A percentile compares a stretch with the other conserved stretches of the same genome.
phyloP scores from a whole-genome alignment of 2,797 vertebrate species.

The Gymnocypris eckloni region DNA sequence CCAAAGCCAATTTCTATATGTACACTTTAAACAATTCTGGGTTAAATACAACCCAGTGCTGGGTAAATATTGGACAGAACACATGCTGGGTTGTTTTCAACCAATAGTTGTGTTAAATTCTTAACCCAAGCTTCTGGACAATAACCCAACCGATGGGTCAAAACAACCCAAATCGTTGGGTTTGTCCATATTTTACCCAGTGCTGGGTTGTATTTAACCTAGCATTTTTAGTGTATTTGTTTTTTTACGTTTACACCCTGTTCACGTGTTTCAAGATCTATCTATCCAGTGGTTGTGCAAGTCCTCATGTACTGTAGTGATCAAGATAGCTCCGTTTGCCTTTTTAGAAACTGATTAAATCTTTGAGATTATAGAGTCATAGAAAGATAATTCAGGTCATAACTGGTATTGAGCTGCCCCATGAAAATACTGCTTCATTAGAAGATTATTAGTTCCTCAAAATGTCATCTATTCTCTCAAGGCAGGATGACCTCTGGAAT shows the following conservation, averaged over 20 bases:
- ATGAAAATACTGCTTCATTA: constrained; percentile 77
- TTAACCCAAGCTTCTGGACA: no score
- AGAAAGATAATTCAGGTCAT: constrained; percentile 60
- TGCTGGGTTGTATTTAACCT: no score
- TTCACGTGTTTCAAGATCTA: not conserved
- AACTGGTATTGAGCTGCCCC: constrained; percentile 62
- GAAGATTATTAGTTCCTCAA: constrained; percentile 75
- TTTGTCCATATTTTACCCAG: no score
- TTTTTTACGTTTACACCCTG: not conserved
- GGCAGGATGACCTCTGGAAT: constrained; percentile 64
- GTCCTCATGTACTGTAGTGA: not conserved
- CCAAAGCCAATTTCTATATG: not conserved
- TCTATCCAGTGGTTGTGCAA: not conserved
- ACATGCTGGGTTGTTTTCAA: no score
- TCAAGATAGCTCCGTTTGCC: constrained; percentile 58
- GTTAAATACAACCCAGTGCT: no score
- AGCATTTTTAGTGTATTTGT: no score
- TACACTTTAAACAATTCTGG: no score
- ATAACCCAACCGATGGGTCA: no score
- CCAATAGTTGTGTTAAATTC: no score
- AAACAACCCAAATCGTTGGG: no score
- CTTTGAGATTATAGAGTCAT: constrained; percentile 60
- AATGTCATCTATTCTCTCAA: constrained; percentile 75
- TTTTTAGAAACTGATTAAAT: constrained; percentile 70
- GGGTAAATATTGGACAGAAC: no score